Evolutionary conservation across 53 echinoderm and acorn worm species (phyloP).

Genomic region (Paelopatides confundens): DNA sequence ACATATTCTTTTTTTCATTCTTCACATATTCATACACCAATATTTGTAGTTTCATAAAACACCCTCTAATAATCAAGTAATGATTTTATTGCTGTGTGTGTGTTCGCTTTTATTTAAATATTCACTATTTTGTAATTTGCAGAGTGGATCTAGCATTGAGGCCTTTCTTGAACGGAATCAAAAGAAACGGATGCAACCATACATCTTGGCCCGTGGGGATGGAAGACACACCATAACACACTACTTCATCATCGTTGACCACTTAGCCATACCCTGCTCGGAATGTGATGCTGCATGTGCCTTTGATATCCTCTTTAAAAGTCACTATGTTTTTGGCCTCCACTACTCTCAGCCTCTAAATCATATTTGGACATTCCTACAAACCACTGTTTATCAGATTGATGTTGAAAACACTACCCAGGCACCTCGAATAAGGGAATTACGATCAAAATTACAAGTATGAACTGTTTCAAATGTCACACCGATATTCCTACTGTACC

Average conservation of each 20-base stretch:
- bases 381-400: no score
- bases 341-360: slow-evolving; percentile 45
- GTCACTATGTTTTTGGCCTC: slow-evolving; percentile 63
- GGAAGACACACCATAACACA: slow-evolving; percentile 40
- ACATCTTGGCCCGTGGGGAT: slow-evolving; percentile 55
- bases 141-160: no score
- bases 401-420: slow-evolving; percentile 52
- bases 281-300: slow-evolving; percentile 56
- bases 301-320: slow-evolving; percentile 60
- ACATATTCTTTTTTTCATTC: no score
- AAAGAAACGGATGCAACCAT: slow-evolving; percentile 70
- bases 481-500: neutral
- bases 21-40: no score
- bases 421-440: slow-evolving; percentile 47
- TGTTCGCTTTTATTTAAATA: no score
- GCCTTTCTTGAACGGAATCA: no score
- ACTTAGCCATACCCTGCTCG: slow-evolving; percentile 57
- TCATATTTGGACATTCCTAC: slow-evolving; percentile 68
- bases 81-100: no score
- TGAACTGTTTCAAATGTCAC: no score
- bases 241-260: slow-evolving; percentile 63
- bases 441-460: slow-evolving; percentile 48
- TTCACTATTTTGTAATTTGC: no score
- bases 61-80: no score
- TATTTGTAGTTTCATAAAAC: no score